Conservation (phyloP, 2,113 vertebrate genomes). For the Tragulus kanchil region DNA sequence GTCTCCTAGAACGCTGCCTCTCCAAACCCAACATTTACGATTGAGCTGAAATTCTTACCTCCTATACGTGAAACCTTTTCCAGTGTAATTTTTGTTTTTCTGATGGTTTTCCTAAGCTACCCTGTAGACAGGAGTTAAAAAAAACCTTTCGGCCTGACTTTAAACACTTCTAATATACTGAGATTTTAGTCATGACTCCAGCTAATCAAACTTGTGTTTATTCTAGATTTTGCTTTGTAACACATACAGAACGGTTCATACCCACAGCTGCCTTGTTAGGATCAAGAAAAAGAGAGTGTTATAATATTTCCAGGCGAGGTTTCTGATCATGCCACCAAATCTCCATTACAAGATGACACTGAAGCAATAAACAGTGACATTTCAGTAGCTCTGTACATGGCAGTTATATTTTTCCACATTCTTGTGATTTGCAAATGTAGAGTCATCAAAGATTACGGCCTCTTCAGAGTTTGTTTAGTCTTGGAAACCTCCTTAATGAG, state of each 20-base stretch:
- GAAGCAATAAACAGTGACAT: slow-evolving; percentile 75
- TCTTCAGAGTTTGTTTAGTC: slow-evolving; percentile 77
- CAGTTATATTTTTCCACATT: slow-evolving; percentile 72
- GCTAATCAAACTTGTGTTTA: slow-evolving; percentile 84
- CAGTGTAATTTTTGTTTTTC: not conserved
- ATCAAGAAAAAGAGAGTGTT: slow-evolving; percentile 71
- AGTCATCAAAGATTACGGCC: slow-evolving; percentile 71
- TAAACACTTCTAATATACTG: slow-evolving; percentile 77
- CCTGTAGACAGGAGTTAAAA: not conserved
- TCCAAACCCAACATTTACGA: not conserved
- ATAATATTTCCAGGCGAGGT: slow-evolving; percentile 80
- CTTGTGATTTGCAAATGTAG: slow-evolving; percentile 69
- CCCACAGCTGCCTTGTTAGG: slow-evolving; percentile 78
- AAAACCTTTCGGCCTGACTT: slow-evolving; percentile 35
- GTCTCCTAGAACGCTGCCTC: not conserved
- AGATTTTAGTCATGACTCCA: slow-evolving; percentile 66
- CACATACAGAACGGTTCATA: slow-evolving; percentile 7
- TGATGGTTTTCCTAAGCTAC: not conserved
- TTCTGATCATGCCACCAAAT: slow-evolving; percentile 79
- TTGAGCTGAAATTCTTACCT: not conserved
- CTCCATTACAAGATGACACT: slow-evolving; percentile 51
- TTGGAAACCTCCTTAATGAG: slow-evolving; percentile 77
- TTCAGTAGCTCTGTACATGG: slow-evolving; percentile 64
- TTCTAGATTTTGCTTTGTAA: slow-evolving; percentile 85
- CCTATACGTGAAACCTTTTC: not conserved